phyloP scores from a whole-genome alignment of 2,113 vertebrate species.

The Seriola aureovittata region DNA sequence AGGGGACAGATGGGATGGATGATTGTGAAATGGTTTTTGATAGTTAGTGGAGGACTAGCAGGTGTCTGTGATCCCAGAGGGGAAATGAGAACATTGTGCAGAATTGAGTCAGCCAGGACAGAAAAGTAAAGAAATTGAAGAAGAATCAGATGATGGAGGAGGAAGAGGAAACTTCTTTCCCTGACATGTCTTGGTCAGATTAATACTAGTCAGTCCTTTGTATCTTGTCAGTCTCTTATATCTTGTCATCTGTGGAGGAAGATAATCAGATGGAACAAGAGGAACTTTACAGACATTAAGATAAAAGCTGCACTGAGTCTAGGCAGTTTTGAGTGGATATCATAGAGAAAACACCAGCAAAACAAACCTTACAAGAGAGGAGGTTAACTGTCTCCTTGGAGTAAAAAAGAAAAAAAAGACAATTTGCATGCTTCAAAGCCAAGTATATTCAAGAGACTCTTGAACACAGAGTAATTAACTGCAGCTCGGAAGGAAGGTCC shows the following conservation, averaged over 20 bases:
- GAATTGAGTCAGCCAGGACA: slow-evolving; percentile 56
- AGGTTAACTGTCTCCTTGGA: neutral
- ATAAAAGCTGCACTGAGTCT: neutral
- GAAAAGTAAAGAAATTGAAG: slow-evolving; percentile 9
- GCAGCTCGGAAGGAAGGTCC: slow-evolving; percentile 12
- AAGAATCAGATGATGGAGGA: slow-evolving; percentile 1
- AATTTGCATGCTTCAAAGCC: slow-evolving; percentile 4
- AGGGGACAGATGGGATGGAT: slow-evolving; percentile 49
- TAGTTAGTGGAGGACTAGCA: slow-evolving; percentile 36
- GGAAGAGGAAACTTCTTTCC: neutral
- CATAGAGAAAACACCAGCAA: neutral
- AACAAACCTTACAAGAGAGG: neutral
- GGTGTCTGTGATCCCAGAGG: slow-evolving; percentile 34
- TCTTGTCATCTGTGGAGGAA: neutral
- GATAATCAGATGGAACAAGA: neutral
- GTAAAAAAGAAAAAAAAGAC: neutral
- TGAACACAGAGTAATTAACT: slow-evolving; percentile 29
- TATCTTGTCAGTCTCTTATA: neutral
- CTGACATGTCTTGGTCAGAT: neutral
- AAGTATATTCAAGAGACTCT: slow-evolving; percentile 19
- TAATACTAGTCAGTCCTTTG: neutral
- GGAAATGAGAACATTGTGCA: slow-evolving; percentile 62
- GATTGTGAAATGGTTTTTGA: slow-evolving; percentile 37
- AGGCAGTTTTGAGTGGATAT: neutral
- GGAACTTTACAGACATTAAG: neutral